phyloP scores from a whole-genome alignment of 2,797 vertebrate genomes.

The Sciurus carolinensis region DNA sequence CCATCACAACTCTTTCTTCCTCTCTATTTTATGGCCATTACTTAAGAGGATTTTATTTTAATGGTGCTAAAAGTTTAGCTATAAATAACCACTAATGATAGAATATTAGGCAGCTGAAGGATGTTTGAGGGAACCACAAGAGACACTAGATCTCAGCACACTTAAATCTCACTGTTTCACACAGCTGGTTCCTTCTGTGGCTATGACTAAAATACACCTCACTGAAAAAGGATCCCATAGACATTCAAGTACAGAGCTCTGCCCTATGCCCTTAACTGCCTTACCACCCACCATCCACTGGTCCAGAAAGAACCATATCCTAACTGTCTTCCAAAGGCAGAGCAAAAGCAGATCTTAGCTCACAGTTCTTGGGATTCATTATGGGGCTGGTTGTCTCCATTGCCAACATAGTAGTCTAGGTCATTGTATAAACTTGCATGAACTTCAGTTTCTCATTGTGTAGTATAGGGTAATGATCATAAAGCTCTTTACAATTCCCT shows the following conservation, averaged over 20 bases:
- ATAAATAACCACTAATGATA: conserved; percentile 76
- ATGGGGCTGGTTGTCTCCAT: neutral
- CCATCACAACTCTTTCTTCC: neutral
- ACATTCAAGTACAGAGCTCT: neutral
- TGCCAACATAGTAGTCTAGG: neutral
- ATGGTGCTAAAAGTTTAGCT: conserved; percentile 74
- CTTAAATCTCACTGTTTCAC: conserved; percentile 54
- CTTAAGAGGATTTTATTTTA: conserved; percentile 75
- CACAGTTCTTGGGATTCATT: neutral
- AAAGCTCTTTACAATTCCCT: neutral
- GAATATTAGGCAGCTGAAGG: conserved; percentile 21
- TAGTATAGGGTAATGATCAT: neutral
- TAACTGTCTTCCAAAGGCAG: neutral
- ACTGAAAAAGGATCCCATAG: neutral
- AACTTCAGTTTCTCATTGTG: conserved; percentile 11
- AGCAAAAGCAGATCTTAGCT: conserved; percentile 11
- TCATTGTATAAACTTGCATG: neutral
- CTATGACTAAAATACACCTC: conserved; percentile 31
- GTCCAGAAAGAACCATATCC: neutral
- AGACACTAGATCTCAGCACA: conserved; percentile 52
- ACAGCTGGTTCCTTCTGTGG: conserved; percentile 13
- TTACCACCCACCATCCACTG: neutral
- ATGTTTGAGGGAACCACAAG: neutral
- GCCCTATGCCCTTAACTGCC: conserved; percentile 3
- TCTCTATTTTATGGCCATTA: conserved; percentile 20